Evolutionary conservation across 2,888 invertebrate genomes (phyloP).

Genomic region (Byasa hedistus): DNA sequence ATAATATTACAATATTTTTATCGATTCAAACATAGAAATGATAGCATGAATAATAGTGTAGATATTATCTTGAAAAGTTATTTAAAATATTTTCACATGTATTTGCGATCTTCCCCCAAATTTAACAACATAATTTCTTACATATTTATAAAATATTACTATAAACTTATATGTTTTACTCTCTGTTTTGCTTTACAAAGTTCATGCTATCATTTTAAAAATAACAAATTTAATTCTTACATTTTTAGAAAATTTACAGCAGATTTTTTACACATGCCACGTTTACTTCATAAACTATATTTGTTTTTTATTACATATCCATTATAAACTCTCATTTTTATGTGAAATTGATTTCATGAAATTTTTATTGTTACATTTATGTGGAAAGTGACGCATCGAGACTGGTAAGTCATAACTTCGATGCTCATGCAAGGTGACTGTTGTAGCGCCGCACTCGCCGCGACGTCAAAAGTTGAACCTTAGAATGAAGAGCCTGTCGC

Average conservation of each 20-base stretch:
- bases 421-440: constrained; percentile 67
- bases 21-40: neutral
- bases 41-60: constrained; percentile 1
- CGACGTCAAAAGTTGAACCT: constrained; percentile 97
- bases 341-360: constrained; percentile 1
- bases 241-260: constrained; percentile 3
- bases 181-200: neutral
- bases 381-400: neutral
- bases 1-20: constrained; percentile 40
- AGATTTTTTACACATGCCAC: constrained; percentile 11
- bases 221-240: constrained; percentile 11
- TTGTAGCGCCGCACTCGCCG: constrained; percentile 96
- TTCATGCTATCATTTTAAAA: constrained; percentile 14
- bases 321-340: neutral
- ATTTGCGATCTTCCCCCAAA: neutral
- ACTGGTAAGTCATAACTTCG: constrained; percentile 33
- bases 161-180: neutral
- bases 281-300: neutral
- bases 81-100: neutral
- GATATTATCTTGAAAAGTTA: neutral
- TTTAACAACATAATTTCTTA: neutral
- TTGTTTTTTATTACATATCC: neutral
- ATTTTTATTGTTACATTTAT: constrained; percentile 1
- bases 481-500: constrained; percentile 97
- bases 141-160: too few relatives aligned